Evolutionary conservation across 2,113 vertebrate genomes (phyloP).

Genomic region (Cyanistes caeruleus): DNA sequence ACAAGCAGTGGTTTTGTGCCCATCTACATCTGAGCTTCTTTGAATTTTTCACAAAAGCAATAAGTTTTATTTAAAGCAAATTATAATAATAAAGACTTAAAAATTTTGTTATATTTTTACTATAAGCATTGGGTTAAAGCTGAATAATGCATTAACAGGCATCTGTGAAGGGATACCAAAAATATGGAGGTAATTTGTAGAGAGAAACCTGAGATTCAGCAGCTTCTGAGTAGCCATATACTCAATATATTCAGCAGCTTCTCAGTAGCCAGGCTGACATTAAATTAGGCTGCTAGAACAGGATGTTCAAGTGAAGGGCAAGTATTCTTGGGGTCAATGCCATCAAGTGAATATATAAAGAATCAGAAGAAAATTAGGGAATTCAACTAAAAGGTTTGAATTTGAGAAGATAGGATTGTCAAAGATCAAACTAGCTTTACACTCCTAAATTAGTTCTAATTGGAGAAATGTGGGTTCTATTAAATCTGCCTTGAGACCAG

Average conservation of each 20-base stretch:
- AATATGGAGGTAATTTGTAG: background rate
- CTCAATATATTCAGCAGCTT: background rate
- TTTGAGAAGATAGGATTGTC: background rate
- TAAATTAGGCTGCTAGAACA: background rate
- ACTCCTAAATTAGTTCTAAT: background rate
- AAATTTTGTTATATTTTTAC: background rate
- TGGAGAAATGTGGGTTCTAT: background rate
- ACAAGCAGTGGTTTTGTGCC: background rate
- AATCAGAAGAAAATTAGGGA: background rate
- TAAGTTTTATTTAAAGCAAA: background rate
- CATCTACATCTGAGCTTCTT: background rate
- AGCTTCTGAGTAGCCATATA: background rate
- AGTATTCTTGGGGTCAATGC: background rate
- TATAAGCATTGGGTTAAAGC: background rate
- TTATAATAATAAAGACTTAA: background rate
- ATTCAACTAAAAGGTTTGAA: slow-evolving; percentile 7
- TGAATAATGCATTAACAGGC: background rate
- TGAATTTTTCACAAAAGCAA: background rate
- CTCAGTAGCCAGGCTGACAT: background rate
- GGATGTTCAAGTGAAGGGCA: background rate
- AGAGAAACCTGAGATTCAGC: background rate
- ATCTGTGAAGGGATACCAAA: background rate
- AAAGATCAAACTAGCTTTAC: slow-evolving; percentile 9
- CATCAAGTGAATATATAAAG: background rate
- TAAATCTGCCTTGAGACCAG: background rate